Conservation (phyloP, 92 coral and sea anemone species). For the Desmophyllum pertusum region DNA sequence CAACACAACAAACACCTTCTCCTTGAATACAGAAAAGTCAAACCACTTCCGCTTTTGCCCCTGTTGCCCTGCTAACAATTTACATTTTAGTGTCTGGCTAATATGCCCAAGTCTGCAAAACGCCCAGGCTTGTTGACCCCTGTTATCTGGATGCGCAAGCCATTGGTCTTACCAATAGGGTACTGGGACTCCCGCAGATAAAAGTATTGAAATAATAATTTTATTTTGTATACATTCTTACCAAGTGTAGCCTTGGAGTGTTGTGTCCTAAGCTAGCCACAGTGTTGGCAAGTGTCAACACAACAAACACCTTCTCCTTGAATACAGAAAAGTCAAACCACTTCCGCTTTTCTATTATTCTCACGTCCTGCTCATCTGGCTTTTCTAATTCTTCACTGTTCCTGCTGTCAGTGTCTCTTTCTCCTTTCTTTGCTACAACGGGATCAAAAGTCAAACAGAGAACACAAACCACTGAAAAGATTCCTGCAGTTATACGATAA, state of each 20-base stretch:
- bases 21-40: constrained; percentile 46
- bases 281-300: constrained; percentile 24
- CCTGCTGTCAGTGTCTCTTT: background rate
- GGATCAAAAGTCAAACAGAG: constrained; percentile 43
- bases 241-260: constrained; percentile 71
- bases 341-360: background rate
- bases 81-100: no score
- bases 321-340: constrained; percentile 48
- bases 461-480: constrained; percentile 31
- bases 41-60: constrained; percentile 7
- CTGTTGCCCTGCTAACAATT: no score
- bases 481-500: constrained; percentile 45
- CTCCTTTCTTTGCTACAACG: background rate
- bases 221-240: constrained; percentile 23
- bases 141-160: no score
- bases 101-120: no score
- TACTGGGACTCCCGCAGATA: background rate
- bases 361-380: background rate
- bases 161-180: no score
- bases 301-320: constrained; percentile 26
- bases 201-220: background rate
- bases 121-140: no score
- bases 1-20: constrained; percentile 20
- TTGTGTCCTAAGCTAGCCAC: constrained; percentile 48
- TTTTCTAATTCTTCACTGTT: background rate